Evolutionary conservation across 1,140 invertebrate species (phyloP).

Genomic region (Drosophila ironensis): DNA sequence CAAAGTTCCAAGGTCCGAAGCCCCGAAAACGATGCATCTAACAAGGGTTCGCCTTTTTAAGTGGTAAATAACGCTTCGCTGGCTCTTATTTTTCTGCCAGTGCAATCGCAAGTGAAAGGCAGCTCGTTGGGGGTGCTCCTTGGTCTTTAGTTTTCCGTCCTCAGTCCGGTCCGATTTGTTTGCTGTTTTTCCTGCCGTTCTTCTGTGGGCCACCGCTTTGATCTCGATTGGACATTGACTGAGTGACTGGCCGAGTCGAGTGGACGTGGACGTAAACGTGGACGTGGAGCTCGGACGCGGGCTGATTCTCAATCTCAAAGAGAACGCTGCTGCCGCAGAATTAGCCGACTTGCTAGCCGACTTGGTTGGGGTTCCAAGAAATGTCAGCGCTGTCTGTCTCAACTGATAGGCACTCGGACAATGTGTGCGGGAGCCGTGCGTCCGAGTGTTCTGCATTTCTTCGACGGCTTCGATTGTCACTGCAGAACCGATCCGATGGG

Average conservation of each 20-base stretch:
- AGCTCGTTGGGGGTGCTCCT: conserved; percentile 15
- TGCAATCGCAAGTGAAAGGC: conserved; percentile 36
- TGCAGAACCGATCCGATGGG: neutral
- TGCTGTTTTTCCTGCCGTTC: neutral
- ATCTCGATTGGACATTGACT: conserved; percentile 33
- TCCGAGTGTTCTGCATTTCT: conserved; percentile 14
- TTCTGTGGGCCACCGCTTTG: conserved; percentile 3
- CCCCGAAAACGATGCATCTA: no score
- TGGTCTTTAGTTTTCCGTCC: conserved; percentile 12
- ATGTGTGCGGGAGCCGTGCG: conserved; percentile 8
- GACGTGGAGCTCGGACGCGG: neutral
- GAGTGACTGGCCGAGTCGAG: conserved; percentile 18
- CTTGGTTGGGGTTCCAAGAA: conserved; percentile 6
- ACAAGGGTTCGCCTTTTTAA: no score
- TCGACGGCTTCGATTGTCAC: neutral
- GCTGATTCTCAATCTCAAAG: neutral
- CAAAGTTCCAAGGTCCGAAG: no score
- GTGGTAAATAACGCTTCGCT: neutral
- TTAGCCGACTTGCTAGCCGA: neutral
- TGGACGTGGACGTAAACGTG: no score
- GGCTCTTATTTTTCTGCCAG: neutral
- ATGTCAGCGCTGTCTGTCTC: neutral
- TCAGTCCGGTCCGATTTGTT: no score
- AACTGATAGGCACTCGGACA: no score
- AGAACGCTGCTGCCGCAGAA: no score